These are phyloP conservation scores for Stegastes partitus DNA, from an alignment of 2,113 vertebrate species.

Conservation along the genomic window DNA sequence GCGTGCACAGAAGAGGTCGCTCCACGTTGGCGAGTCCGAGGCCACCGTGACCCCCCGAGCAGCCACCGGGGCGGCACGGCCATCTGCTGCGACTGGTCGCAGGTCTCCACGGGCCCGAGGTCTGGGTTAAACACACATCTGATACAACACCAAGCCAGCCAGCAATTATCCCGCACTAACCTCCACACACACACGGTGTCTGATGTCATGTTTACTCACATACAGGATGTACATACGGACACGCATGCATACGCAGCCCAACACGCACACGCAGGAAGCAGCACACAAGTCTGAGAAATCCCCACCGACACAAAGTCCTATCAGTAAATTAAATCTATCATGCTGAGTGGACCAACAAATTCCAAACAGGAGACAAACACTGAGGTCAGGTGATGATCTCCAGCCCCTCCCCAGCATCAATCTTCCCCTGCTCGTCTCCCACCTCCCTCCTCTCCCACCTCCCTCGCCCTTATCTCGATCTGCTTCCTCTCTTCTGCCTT, in stretches of 20 bases:
- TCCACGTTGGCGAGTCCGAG: slow-evolving; percentile 41
- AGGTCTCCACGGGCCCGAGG: slow-evolving; percentile 60
- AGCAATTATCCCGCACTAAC: slow-evolving; percentile 53
- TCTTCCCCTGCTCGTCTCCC: slow-evolving; percentile 62
- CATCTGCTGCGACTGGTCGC: slow-evolving; percentile 78
- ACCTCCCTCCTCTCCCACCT: slow-evolving; percentile 31
- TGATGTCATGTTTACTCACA: background rate
- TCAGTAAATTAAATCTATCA: slow-evolving; percentile 83
- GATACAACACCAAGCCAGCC: slow-evolving; percentile 57
- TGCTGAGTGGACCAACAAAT: slow-evolving; percentile 74
- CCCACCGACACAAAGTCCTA: slow-evolving; percentile 67
- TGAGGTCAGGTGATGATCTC: slow-evolving; percentile 76
- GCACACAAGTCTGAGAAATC: slow-evolving; percentile 59
- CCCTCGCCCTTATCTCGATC: slow-evolving; percentile 63
- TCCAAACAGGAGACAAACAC: slow-evolving; percentile 77
- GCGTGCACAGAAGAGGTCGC: slow-evolving; percentile 21
- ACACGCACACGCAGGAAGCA: slow-evolving; percentile 20
- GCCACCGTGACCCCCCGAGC: slow-evolving; percentile 59
- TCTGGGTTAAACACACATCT: slow-evolving; percentile 79
- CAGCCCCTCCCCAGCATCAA: slow-evolving; percentile 66
- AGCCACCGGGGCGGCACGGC: slow-evolving; percentile 45
- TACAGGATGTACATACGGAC: background rate
- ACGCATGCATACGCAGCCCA: background rate
- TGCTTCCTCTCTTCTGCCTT: slow-evolving; percentile 59
- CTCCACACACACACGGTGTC: slow-evolving; percentile 1